These are phyloP conservation scores for Phrynosoma platyrhinos DNA, from an alignment of 2,113 vertebrate species.

Conservation along the genomic window DNA sequence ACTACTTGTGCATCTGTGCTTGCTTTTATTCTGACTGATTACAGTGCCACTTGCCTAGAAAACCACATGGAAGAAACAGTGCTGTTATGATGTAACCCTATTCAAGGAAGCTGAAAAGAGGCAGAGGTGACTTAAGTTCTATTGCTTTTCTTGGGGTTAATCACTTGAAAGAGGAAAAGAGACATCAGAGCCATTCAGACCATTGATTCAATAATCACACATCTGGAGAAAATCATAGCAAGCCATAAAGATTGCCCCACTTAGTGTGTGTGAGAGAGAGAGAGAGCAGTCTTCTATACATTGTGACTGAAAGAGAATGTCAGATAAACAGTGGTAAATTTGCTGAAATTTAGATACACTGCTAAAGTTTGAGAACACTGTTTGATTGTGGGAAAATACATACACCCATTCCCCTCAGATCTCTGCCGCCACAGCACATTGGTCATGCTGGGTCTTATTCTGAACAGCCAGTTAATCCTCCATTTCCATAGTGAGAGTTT, in stretches of 20 bases:
- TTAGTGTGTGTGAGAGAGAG: too few species aligned
- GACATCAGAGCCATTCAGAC: too few species aligned
- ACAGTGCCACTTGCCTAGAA: neutral
- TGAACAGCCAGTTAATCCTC: neutral
- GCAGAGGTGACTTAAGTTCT: neutral
- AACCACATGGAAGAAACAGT: fast-evolving
- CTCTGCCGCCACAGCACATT: neutral
- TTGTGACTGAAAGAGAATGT: neutral
- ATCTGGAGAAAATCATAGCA: neutral
- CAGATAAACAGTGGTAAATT: neutral
- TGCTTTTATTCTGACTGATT: conserved; percentile 28
- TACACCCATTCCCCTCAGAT: too few species aligned
- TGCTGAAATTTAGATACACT: neutral
- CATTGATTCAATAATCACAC: neutral
- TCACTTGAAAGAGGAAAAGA: neutral
- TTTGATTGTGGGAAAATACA: neutral
- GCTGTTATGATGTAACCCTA: neutral
- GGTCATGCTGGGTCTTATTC: neutral
- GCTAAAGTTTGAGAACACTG: neutral
- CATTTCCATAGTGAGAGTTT: neutral
- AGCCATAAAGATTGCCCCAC: neutral
- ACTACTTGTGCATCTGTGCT: conserved; percentile 36
- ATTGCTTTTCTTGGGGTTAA: neutral
- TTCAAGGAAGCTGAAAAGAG: neutral
- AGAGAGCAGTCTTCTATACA: too few species aligned